Evolutionary conservation across 2,797 vertebrate species (phyloP).

Genomic region (Eulemur coronatus): DNA sequence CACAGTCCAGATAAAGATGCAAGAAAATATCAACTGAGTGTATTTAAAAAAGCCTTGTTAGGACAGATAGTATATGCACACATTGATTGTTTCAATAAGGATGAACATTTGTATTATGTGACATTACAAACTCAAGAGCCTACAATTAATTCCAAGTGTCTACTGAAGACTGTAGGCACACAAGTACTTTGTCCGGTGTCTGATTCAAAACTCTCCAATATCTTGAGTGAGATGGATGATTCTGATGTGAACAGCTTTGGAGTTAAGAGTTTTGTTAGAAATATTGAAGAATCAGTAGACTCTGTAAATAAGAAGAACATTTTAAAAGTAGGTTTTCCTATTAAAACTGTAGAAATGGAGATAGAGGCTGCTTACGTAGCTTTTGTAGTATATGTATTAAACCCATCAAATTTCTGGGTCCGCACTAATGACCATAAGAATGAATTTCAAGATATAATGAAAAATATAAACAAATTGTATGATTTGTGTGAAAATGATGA

Average conservation of each 20-base stretch:
- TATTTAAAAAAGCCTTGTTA: conserved; percentile 88
- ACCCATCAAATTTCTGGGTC: conserved; percentile 93
- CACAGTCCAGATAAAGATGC: conserved; percentile 76
- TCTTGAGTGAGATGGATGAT: neutral
- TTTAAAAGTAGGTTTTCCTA: conserved; percentile 63
- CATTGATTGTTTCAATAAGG: conserved; percentile 83
- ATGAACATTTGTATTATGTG: conserved; percentile 87
- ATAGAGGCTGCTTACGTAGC: conserved; percentile 83
- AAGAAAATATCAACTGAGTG: conserved; percentile 85
- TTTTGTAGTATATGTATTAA: conserved; percentile 87
- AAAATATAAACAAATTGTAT: conserved; percentile 85
- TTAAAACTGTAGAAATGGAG: conserved; percentile 83
- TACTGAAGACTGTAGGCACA: conserved; percentile 18
- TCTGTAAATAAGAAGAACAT: conserved; percentile 25
- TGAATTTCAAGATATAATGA: conserved; percentile 90
- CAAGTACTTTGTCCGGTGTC: neutral
- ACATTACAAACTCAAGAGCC: conserved; percentile 80
- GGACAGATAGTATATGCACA: conserved; percentile 83
- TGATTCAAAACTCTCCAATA: neutral
- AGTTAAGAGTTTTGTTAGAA: conserved; percentile 50
- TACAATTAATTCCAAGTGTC: conserved; percentile 27
- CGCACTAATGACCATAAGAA: conserved; percentile 85
- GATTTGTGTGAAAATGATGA: conserved; percentile 84
- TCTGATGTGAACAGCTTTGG: neutral
- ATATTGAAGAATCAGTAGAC: conserved; percentile 48